Evolutionary conservation across 2,113 vertebrate species (phyloP).

Genomic region (Toxostoma redivivum): DNA sequence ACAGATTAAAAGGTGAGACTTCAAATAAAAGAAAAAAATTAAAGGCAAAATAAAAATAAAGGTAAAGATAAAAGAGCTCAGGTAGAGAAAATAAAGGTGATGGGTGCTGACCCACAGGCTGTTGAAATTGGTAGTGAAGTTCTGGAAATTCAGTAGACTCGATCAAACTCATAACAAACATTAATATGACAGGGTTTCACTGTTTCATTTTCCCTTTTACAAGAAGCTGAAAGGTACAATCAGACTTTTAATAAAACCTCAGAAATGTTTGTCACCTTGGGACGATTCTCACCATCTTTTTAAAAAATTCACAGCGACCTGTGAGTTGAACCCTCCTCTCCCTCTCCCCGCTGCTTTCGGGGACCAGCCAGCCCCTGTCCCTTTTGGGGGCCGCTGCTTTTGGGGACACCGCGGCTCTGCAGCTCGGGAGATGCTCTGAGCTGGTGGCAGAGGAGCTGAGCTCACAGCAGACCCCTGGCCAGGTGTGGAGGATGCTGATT

Average conservation of each 20-base stretch:
- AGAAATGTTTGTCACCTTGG: not conserved
- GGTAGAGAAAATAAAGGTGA: slow-evolving; percentile 3
- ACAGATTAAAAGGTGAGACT: slow-evolving; percentile 23
- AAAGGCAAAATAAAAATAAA: slow-evolving; percentile 23
- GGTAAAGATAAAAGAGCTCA: slow-evolving; percentile 29
- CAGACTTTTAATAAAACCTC: not conserved
- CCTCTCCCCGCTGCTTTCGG: not conserved
- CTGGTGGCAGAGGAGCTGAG: not conserved
- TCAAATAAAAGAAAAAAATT: not conserved
- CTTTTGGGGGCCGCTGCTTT: not conserved
- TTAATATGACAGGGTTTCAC: not conserved
- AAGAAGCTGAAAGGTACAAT: not conserved
- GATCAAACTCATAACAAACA: not conserved
- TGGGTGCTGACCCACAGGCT: not conserved
- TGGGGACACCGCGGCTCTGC: not conserved
- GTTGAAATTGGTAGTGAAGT: not conserved
- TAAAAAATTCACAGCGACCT: not conserved
- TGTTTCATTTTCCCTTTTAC: not conserved
- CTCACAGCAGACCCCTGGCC: not conserved
- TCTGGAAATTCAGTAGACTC: not conserved
- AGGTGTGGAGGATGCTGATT: not conserved
- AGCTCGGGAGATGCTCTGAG: not conserved
- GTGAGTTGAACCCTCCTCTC: not conserved
- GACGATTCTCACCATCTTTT: not conserved
- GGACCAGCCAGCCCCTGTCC: too few species aligned